Percentiles rank a stretch among this genome's conserved stretches.
These are phyloP conservation scores for Microcebus tavaratra DNA, from an alignment of 2,113 vertebrate species.

Conservation along the genomic window DNA sequence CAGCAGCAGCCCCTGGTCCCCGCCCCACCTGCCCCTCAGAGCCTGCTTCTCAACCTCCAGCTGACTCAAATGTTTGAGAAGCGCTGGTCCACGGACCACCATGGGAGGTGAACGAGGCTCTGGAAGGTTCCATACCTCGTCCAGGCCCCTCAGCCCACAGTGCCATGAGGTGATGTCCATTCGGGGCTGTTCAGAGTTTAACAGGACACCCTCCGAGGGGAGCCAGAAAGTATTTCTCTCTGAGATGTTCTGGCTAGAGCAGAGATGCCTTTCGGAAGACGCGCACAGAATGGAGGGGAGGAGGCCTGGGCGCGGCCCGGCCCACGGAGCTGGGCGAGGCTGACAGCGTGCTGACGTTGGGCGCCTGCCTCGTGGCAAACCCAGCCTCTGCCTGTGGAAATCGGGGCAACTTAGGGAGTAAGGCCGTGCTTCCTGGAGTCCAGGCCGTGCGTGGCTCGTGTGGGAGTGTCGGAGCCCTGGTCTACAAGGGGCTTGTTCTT, in stretches of 20 bases:
- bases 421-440: background rate
- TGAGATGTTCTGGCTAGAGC: background rate
- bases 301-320: rapidly evolving
- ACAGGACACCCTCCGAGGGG: background rate
- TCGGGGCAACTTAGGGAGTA: background rate
- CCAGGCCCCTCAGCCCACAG: background rate
- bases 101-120: rapidly evolving
- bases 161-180: background rate
- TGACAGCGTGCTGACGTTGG: no score
- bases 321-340: background rate
- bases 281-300: background rate
- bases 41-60: no score
- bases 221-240: background rate
- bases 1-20: no score
- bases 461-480: background rate
- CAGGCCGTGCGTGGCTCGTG: rapidly evolving
- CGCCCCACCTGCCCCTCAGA: no score
- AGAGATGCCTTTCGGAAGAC: background rate
- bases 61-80: background rate
- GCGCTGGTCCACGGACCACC: rapidly evolving
- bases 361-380: background rate
- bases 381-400: background rate
- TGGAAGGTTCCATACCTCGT: background rate
- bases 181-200: background rate
- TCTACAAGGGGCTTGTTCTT: background rate